Evolutionary conservation across 2,797 vertebrate species (phyloP).

Genomic region (Pipistrellus pipistrellus): DNA sequence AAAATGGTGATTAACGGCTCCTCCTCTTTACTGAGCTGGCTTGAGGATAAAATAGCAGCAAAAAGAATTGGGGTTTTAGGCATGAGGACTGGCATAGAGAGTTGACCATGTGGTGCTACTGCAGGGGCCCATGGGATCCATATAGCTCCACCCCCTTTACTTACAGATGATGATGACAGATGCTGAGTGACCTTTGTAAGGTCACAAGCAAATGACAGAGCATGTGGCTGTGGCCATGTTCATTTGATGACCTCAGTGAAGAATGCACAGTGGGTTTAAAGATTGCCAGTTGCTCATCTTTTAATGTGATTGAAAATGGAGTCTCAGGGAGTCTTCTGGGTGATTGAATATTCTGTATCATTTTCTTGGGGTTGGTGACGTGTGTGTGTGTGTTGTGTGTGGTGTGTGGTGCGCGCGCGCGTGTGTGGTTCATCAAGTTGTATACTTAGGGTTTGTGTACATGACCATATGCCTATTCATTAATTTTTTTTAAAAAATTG

Average conservation of each 20-base stretch:
- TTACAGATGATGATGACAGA: constrained; percentile 8
- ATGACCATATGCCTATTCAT: background rate
- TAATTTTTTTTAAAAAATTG: background rate
- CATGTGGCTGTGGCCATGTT: background rate
- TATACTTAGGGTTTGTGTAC: background rate
- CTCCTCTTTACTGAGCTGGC: background rate
- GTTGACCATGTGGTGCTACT: background rate
- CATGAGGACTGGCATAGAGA: background rate
- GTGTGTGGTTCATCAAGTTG: background rate
- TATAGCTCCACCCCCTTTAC: background rate
- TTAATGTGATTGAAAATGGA: too few species aligned
- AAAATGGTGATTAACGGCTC: background rate
- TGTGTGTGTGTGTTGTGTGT: background rate
- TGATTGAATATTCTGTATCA: background rate
- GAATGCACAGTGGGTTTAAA: background rate
- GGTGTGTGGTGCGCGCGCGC: background rate
- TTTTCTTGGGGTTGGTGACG: background rate
- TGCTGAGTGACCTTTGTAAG: constrained; percentile 22
- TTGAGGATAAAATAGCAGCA: background rate
- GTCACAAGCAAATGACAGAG: background rate
- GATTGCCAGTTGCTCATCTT: background rate
- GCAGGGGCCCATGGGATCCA: background rate
- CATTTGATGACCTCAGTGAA: background rate
- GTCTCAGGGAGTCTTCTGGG: too few species aligned
- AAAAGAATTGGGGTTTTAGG: background rate